Base-by-base conservation (phyloP, 2,888 invertebrate species). In the Meteorus cinctellus region DNA sequence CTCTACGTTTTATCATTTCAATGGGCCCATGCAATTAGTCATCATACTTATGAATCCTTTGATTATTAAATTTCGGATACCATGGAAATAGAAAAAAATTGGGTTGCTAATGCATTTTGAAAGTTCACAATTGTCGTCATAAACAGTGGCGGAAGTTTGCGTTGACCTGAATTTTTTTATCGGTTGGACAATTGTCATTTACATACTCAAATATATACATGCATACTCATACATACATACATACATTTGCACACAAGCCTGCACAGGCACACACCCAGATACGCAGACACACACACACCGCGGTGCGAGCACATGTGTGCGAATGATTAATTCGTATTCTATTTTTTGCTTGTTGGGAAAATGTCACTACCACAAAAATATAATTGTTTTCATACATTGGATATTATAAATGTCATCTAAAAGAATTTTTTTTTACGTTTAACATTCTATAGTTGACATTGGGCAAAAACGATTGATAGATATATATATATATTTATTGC, bases 301-400 rank as follows among this genome's bases (percentile, higher is more conserved):
- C 41, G 41, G 41, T 12, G 12, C 41, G 41, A 41, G 41, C 41
- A 41, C 41, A n/a, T 70, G 27, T 45, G 48, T 66, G 51, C 36
- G 55, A 76, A 72, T 62, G 41, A 16, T 62, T 68, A 51, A 55
- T 55, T 55, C 19, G n/a, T 55, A 55, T 19, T 55, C 24, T n/a
- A 69, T 72, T 62, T 68, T 62, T n/a, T 31, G 29, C 31, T 27
- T 16, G 14, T 34, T 31, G 31, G 27, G 62, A 31, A 65, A 36
- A 65, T 68, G 72, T 74, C 62, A 78, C 78, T 79, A 81, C 76
- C 75, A 79, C 76, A 78, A 80, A 80, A 82, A 80, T 79, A 80
- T 67, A 75, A 65, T 66, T 81, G 72, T 70, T 72, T 77, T 2
- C 77, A 72, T 77, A 69, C 78, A 79, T 72, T 71, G 75, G 74